Percentiles rank a stretch among this genome's conserved stretches.
These are phyloP conservation scores for Acholoe squamosa DNA, from an alignment of 2,888 invertebrate genomes.

Conservation along the genomic window DNA sequence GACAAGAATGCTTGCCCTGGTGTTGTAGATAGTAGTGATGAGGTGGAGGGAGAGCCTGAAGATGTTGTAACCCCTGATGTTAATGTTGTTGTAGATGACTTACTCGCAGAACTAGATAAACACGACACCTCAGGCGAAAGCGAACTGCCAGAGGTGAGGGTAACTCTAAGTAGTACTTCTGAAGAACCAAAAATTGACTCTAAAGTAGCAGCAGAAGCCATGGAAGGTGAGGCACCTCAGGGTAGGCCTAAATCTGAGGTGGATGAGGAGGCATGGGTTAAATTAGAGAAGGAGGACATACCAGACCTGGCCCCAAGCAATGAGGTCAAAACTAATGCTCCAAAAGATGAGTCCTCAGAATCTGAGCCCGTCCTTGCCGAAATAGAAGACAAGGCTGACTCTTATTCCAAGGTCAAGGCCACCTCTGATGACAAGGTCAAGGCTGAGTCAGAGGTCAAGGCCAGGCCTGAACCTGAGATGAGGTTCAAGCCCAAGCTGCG, in stretches of 20 bases:
- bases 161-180: neutral
- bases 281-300: neutral
- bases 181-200: no score
- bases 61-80: neutral
- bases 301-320: neutral
- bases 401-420: neutral
- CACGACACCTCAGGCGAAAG: neutral
- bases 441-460: conserved; percentile 27
- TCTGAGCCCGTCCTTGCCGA: neutral
- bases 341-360: neutral
- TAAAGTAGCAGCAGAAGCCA: no score
- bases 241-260: neutral
- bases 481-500: conserved; percentile 30
- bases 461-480: neutral
- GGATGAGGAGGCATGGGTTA: neutral
- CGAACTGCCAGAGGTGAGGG: neutral
- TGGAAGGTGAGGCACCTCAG: neutral
- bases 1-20: conserved; percentile 23
- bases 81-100: conserved; percentile 56
- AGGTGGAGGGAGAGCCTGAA: neutral
- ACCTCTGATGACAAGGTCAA: conserved; percentile 8
- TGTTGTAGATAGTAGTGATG: neutral
- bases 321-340: neutral
- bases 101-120: neutral
- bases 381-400: neutral